A percentile compares a stretch with the other conserved stretches of the same genome.
phyloP scores from a whole-genome alignment of 2,797 vertebrate genomes.

The Chelidonichthys spinosus region DNA sequence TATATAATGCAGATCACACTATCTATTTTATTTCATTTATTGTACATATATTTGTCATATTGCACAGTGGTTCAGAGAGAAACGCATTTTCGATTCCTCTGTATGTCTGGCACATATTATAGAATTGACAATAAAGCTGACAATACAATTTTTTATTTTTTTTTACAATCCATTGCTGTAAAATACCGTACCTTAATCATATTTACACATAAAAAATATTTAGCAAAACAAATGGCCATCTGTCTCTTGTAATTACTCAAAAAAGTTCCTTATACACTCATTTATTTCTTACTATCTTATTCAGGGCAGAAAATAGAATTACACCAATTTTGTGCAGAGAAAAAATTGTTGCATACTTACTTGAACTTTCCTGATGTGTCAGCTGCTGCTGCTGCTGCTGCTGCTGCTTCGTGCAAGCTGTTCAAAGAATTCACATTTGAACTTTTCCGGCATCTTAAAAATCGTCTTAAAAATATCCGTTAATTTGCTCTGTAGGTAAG shows the following conservation, averaged over 20 bases:
- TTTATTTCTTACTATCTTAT: slow-evolving; percentile 35
- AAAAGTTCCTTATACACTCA: not conserved
- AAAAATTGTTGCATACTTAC: too few species aligned
- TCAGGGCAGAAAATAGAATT: slow-evolving; percentile 11
- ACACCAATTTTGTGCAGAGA: not conserved
- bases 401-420: not conserved
- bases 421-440: not conserved
- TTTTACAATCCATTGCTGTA: not conserved
- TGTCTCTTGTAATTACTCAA: not conserved
- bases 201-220: not conserved
- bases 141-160: not conserved
- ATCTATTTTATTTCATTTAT: too few species aligned
- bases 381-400: not conserved
- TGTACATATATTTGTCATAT: too few species aligned
- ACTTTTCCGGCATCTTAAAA: not conserved
- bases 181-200: not conserved
- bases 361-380: too few species aligned
- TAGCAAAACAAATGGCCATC: not conserved
- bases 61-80: too few species aligned
- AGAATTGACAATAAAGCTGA: not conserved
- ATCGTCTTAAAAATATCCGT: not conserved
- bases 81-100: too few species aligned
- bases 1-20: too few species aligned
- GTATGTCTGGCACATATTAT: not conserved
- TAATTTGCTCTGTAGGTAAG: not conserved